These are phyloP conservation scores for Tribolium castaneum DNA, from an alignment of 1,140 invertebrate species.

Conservation along the genomic window DNA sequence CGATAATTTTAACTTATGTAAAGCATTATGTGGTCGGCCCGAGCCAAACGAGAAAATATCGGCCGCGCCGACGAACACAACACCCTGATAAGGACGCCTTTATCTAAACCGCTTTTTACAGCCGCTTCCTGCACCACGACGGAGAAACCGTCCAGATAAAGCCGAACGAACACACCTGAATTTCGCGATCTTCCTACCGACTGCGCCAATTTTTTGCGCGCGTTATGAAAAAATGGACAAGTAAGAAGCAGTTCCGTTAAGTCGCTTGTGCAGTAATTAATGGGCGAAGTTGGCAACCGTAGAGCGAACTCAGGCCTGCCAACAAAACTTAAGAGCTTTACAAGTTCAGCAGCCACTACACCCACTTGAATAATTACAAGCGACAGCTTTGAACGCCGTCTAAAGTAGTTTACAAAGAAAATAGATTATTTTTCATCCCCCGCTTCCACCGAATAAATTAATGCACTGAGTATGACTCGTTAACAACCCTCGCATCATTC, in stretches of 20 bases:
- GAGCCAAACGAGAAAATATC: conserved; percentile 29
- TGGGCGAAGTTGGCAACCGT: conserved; percentile 59
- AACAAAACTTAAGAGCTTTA: conserved; percentile 59
- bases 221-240: conserved; percentile 3
- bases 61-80: conserved; percentile 4
- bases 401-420: conserved; percentile 60
- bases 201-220: background rate
- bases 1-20: conserved; percentile 56
- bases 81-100: conserved; percentile 18
- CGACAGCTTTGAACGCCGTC: conserved; percentile 59
- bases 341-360: conserved; percentile 58
- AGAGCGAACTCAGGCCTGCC: conserved; percentile 51
- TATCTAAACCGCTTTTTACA: conserved; percentile 33
- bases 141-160: background rate
- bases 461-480: conserved; percentile 45
- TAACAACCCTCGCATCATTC: background rate
- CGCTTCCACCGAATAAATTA: conserved; percentile 49
- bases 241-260: conserved; percentile 47
- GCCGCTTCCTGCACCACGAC: background rate
- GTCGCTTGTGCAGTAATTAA: conserved; percentile 58
- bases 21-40: conserved; percentile 44
- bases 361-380: conserved; percentile 61
- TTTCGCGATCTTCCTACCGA: background rate
- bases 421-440: conserved; percentile 58
- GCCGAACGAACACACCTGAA: background rate